Evolutionary conservation across 2,113 vertebrate species (phyloP), one percentile per base, ranked within the genome.

Genomic region (Sinocyclocheilus grahami): DNA sequence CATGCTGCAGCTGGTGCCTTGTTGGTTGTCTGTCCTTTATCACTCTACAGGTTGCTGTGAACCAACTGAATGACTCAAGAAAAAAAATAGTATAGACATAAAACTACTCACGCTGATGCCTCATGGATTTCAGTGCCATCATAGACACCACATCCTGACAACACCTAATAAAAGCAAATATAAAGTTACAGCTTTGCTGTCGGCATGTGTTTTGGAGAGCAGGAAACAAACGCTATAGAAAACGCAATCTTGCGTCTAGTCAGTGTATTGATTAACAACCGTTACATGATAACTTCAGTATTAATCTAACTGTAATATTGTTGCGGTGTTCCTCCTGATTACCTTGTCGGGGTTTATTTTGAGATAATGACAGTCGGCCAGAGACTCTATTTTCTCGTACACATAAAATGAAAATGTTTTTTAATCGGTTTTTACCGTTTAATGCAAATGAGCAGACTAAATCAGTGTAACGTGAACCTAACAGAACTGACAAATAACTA

Each of bases 81-180:
- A 42, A 27, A 5, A 63, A 33, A 48, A 27, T 1, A 30, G 24
- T 22, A 22, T 10, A 42, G 42, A 42, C 7, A 9, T 42, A 42
- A 42, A 30, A 48, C 27, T 1, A 92, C 97, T 96, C 92, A 97
- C 96, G 96, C 95, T 0, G 96, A 96, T 1, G 97, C 96, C 90
- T 97, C 97, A 0, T 97, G 97, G 84, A 97, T 95, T 93, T 97
- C 96, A 4, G 96, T 95, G 20, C 97, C 96, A 91, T 97, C 97
- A 0, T 95, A 97, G 60, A 97, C 96, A 16, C 97, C 97, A 58
- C 96, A 97, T 13, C 97, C 97, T 1, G 97, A 97, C 0, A 97
- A 91, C 51, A 97, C 95, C 96, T 97, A 92, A 60, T 84, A 80
- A 78, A 78, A 53, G 67, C 37, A 72, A 60, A 60, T 5, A 20